Conservation (phyloP, 1,140 invertebrate genomes). For the Alviniconcha marisindica region DNA sequence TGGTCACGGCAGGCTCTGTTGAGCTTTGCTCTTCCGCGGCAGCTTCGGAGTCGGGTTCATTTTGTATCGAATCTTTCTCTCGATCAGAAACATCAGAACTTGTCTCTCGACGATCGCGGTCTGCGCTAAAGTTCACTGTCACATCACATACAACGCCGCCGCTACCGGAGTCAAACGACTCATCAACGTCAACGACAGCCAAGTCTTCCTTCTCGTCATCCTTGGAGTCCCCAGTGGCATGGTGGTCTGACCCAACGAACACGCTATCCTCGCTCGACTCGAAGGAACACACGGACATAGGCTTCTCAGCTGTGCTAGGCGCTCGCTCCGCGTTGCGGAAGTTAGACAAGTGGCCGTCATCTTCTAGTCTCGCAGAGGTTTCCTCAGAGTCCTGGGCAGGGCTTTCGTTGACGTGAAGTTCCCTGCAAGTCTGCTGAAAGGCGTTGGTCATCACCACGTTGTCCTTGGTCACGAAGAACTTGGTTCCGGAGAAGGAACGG, state of each 20-base stretch:
- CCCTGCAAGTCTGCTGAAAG: constrained; percentile 5
- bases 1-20: no score
- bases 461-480: constrained; percentile 26
- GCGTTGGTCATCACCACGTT: constrained; percentile 18
- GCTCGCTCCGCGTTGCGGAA: not conserved
- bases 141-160: no score
- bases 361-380: not conserved
- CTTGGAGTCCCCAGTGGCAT: constrained; percentile 26
- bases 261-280: constrained; percentile 37
- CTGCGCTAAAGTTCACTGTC: no score
- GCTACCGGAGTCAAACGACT: no score
- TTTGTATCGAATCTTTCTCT: no score
- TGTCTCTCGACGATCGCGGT: no score
- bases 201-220: not conserved
- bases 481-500: not conserved
- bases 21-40: no score
- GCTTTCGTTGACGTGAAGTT: not conserved
- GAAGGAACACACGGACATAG: constrained; percentile 2
- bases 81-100: no score
- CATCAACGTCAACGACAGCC: not conserved
- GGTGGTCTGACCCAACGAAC: constrained; percentile 43
- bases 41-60: no score
- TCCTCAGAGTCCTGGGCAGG: not conserved
- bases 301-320: not conserved
- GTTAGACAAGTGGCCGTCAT: not conserved